These are phyloP conservation scores for Harpalus rubripes DNA, from an alignment of 2,888 invertebrate species.

Conservation along the genomic window DNA sequence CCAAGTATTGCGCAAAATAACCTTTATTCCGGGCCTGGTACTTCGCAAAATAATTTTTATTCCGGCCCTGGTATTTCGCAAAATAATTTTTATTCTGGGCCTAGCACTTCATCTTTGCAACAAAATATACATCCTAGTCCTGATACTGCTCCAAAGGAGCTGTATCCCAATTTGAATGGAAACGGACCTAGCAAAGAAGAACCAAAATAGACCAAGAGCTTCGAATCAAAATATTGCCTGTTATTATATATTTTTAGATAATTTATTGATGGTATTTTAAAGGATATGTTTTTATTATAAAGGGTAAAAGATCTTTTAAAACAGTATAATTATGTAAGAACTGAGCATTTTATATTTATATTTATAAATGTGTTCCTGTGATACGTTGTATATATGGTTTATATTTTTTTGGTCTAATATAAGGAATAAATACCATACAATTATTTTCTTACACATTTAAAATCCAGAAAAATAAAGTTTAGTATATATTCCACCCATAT, in stretches of 20 bases:
- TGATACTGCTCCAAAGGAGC: neutral
- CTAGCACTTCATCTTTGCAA: conserved; percentile 20
- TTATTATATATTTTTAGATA: conserved; percentile 24
- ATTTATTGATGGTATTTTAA: conserved; percentile 25
- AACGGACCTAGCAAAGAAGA: neutral
- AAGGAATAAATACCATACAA: conserved; percentile 61
- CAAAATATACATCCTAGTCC: neutral
- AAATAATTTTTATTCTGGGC: conserved; percentile 44
- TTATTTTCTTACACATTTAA: conserved; percentile 55
- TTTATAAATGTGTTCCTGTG: conserved; percentile 59
- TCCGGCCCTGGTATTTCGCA: conserved; percentile 47
- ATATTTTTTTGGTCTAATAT: conserved; percentile 59
- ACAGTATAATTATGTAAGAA: conserved; percentile 22
- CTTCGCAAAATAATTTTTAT: conserved; percentile 13
- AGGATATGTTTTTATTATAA: conserved; percentile 8
- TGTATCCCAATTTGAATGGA: neutral
- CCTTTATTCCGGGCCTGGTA: conserved; percentile 39
- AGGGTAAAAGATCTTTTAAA: conserved; percentile 40
- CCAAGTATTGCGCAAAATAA: conserved; percentile 2
- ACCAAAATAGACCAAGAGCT: conserved; percentile 34
- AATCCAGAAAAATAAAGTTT: conserved; percentile 50
- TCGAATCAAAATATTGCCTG: conserved; percentile 27
- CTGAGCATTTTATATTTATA: conserved; percentile 54
- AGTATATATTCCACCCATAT: conserved; percentile 59
- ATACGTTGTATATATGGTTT: conserved; percentile 62